These are phyloP conservation scores for Tinamus major DNA, from an alignment of 2,797 vertebrate species.

Conservation along the genomic window DNA sequence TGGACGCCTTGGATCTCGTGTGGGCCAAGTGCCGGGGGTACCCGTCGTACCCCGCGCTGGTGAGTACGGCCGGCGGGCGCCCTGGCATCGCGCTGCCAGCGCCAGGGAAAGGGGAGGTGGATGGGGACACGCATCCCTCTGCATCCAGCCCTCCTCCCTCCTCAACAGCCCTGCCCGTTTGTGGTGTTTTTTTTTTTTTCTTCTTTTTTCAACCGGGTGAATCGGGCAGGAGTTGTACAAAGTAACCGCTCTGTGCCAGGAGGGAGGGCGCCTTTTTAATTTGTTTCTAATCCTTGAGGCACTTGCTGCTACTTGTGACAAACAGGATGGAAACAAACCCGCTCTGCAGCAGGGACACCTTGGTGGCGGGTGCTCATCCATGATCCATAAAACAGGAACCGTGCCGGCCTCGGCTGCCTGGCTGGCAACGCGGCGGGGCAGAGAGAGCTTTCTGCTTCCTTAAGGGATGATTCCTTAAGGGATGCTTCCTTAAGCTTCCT, in stretches of 20 bases:
- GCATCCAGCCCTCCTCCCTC: not conserved
- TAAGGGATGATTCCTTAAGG: not conserved
- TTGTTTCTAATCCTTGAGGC: not conserved
- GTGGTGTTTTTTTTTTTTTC: not conserved
- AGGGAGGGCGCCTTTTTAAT: not conserved
- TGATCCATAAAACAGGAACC: not conserved
- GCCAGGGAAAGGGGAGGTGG: not conserved
- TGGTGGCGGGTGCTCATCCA: not conserved
- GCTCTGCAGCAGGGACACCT: not conserved
- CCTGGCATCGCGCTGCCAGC: not conserved
- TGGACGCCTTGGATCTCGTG: constrained; percentile 96
- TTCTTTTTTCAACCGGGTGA: not conserved
- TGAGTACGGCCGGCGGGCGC: constrained; percentile 64
- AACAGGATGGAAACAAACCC: not conserved
- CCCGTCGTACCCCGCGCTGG: constrained; percentile 97
- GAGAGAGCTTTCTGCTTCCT: not conserved
- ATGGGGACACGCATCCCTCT: not conserved
- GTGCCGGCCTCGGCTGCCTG: accelerated
- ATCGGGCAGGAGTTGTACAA: not conserved
- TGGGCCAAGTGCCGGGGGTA: constrained; percentile 99
- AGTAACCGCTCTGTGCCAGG: not conserved
- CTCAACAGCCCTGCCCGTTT: too few species aligned
- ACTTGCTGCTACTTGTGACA: not conserved
- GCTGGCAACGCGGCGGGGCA: too few species aligned
- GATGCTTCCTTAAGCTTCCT: too few species aligned